A percentile compares a stretch with the other conserved stretches of the same genome.
These are phyloP conservation scores for Agonopterix arenella DNA, from an alignment of 2,888 invertebrate genomes.

Conservation along the genomic window DNA sequence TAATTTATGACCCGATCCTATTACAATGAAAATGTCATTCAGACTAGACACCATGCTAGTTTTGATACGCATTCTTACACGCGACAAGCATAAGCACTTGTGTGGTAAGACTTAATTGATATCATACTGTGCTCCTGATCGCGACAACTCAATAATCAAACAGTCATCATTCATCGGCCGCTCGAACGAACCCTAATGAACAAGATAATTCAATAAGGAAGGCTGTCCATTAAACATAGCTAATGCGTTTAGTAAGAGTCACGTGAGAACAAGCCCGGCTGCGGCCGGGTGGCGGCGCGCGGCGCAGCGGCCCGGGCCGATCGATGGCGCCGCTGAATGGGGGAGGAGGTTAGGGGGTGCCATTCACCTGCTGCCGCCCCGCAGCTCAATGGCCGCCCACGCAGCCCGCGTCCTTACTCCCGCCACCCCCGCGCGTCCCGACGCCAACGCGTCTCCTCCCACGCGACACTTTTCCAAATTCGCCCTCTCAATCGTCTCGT, in stretches of 20 bases:
- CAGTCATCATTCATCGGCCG: slow-evolving; percentile 11
- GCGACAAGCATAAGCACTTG: neutral
- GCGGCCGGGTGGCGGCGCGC: slow-evolving; percentile 6
- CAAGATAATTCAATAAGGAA: slow-evolving; percentile 26
- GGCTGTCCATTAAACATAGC: slow-evolving; percentile 19
- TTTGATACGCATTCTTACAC: too few species aligned
- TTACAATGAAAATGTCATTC: too few species aligned
- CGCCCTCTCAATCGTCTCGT: slow-evolving; percentile 51
- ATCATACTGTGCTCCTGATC: slow-evolving; percentile 1
- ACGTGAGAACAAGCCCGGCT: slow-evolving; percentile 12
- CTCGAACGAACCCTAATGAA: slow-evolving; percentile 19
- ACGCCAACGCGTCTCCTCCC: slow-evolving; percentile 55
- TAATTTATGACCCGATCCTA: too few species aligned
- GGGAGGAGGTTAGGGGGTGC: slow-evolving; percentile 44
- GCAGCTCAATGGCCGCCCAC: slow-evolving; percentile 73
- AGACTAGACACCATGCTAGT: too few species aligned
- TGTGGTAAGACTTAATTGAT: neutral
- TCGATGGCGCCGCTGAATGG: slow-evolving; percentile 58
- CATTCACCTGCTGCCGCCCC: slow-evolving; percentile 63
- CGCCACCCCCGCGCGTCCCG: slow-evolving; percentile 20
- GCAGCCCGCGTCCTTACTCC: slow-evolving; percentile 39
- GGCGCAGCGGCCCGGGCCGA: slow-evolving; percentile 32
- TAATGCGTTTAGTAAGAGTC: slow-evolving; percentile 19
- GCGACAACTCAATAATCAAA: slow-evolving; percentile 9
- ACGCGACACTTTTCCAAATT: slow-evolving; percentile 58